These are phyloP conservation scores for Sarcophaga caerulescens DNA, from an alignment of 2,888 invertebrate species.

Conservation along the genomic window DNA sequence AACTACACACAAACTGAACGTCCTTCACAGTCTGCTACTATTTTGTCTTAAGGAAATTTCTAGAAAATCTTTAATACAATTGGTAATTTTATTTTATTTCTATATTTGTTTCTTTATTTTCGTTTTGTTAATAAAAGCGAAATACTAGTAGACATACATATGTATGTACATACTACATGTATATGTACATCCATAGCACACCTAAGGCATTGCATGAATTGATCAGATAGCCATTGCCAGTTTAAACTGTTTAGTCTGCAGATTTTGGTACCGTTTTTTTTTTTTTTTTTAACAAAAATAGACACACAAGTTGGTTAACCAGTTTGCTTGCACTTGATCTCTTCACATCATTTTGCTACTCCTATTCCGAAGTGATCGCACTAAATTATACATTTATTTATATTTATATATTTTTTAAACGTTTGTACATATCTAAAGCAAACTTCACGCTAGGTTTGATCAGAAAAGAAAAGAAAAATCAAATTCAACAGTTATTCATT, in stretches of 20 bases:
- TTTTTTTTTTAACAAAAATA: conserved; percentile 6
- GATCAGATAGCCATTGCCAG: neutral
- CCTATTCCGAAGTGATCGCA: neutral
- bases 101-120: too few species aligned
- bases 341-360: conserved; percentile 29
- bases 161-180: neutral
- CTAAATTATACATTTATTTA: neutral
- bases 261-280: neutral
- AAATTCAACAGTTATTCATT: conserved; percentile 17
- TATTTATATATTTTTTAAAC: neutral
- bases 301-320: conserved; percentile 33
- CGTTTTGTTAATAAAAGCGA: neutral
- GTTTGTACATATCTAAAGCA: neutral
- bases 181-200: neutral
- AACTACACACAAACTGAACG: neutral
- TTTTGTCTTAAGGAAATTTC: conserved; percentile 39
- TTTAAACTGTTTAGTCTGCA: neutral
- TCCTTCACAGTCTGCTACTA: conserved; percentile 23
- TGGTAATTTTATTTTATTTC: neutral
- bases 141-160: neutral
- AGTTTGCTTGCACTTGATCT: conserved; percentile 62
- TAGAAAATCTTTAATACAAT: conserved; percentile 24
- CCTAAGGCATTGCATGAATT: neutral
- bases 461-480: neutral
- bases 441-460: conserved; percentile 3